These are phyloP conservation scores for Cyclura pinguis DNA, from an alignment of 2,797 vertebrate genomes.

Conservation along the genomic window DNA sequence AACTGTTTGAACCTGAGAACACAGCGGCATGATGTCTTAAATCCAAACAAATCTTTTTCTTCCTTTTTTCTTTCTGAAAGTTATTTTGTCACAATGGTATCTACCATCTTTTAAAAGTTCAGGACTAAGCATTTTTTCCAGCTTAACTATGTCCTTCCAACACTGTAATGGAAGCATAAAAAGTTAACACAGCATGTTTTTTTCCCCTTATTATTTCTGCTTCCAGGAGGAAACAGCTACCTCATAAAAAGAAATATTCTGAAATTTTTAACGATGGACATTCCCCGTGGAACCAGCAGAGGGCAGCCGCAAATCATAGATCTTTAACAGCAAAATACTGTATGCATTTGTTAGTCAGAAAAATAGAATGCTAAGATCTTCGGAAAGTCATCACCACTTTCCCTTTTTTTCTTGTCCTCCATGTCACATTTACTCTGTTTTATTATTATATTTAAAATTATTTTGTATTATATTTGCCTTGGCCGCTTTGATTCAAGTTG, in stretches of 20 bases:
- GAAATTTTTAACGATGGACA: background rate
- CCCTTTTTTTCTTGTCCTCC: background rate
- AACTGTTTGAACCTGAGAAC: slow-evolving; percentile 7
- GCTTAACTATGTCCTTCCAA: background rate
- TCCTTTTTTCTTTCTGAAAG: background rate
- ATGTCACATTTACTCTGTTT: background rate
- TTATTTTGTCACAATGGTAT: slow-evolving; percentile 6
- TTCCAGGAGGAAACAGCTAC: slow-evolving; percentile 3
- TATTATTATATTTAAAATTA: background rate
- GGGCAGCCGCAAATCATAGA: slow-evolving; percentile 53
- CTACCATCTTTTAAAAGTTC: slow-evolving; percentile 23
- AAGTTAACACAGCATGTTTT: slow-evolving; percentile 27
- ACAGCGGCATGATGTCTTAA: background rate
- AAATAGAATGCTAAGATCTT: background rate
- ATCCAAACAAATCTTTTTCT: background rate
- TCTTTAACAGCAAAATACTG: background rate
- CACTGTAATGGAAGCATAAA: slow-evolving; percentile 26
- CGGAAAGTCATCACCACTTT: background rate
- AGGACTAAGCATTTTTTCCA: slow-evolving; percentile 32
- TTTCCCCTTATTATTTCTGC: slow-evolving; percentile 4
- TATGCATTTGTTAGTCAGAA: background rate
- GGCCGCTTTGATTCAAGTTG: slow-evolving; percentile 18
- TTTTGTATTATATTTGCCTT: slow-evolving; percentile 25
- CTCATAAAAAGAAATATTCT: slow-evolving; percentile 2
- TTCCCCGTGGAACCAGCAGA: slow-evolving; percentile 52